A percentile compares a stretch with the other conserved stretches of the same genome.
Evolutionary conservation across 2,888 invertebrate genomes (phyloP).

Genomic region (Dendrolimus pini): DNA sequence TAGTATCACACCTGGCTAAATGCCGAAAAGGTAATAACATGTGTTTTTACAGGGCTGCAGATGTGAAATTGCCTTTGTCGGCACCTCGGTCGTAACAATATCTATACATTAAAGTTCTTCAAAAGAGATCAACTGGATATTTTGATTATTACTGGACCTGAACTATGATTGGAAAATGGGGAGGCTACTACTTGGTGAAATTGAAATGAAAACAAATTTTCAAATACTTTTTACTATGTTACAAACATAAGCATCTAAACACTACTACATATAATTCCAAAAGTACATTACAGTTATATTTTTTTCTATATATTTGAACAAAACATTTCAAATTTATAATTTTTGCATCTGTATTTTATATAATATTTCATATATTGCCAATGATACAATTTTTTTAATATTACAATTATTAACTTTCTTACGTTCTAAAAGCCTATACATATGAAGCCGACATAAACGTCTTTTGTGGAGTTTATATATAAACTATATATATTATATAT

Average conservation of each 20-base stretch:
- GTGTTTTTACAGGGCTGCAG: too few species aligned
- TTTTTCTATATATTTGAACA: background rate
- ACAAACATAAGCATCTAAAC: constrained; percentile 41
- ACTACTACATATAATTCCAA: constrained; percentile 46
- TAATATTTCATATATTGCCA: background rate
- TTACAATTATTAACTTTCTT: background rate
- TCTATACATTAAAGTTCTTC: too few species aligned
- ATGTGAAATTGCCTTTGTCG: too few species aligned
- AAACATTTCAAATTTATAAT: background rate
- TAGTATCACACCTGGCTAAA: too few species aligned
- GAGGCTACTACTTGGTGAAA: too few species aligned
- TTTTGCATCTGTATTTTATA: background rate
- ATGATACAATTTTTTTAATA: background rate
- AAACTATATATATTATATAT: too few species aligned
- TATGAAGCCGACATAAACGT: background rate
- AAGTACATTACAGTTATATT: constrained; percentile 47
- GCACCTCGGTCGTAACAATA: too few species aligned
- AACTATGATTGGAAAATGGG: too few species aligned
- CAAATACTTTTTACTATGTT: constrained; percentile 48
- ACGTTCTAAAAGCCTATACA: background rate
- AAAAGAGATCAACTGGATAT: too few species aligned
- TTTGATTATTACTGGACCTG: too few species aligned
- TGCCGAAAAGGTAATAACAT: too few species aligned
- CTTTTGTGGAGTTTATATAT: too few species aligned
- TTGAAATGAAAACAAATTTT: constrained; percentile 2